Percentiles rank a stretch among this genome's conserved stretches.
These are phyloP conservation scores for Parazoanthus darwini DNA, from an alignment of 92 coral and sea anemone genomes.

Conservation along the genomic window DNA sequence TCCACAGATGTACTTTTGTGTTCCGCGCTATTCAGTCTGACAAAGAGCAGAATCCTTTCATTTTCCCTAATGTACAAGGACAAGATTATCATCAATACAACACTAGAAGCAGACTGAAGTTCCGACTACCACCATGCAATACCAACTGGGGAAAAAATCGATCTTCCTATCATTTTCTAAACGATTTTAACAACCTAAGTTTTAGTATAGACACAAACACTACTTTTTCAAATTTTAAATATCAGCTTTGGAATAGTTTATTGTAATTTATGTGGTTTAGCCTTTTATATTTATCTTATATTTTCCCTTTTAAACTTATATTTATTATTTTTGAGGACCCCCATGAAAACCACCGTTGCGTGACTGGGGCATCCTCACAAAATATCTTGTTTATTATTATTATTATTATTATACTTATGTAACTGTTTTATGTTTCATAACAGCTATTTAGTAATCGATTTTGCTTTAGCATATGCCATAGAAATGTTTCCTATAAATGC, in stretches of 20 bases:
- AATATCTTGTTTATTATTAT: no score
- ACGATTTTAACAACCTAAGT: constrained; percentile 11
- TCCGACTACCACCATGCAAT: not conserved
- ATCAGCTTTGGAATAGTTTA: constrained; percentile 21
- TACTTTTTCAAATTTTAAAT: constrained; percentile 16
- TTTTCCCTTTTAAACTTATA: no score
- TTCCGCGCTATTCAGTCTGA: constrained; percentile 22
- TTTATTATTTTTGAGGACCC: no score
- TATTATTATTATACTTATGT: no score
- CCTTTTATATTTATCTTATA: not conserved
- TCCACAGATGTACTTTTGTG: constrained; percentile 35
- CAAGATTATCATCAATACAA: constrained; percentile 2
- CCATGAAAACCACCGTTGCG: no score
- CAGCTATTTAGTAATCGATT: no score
- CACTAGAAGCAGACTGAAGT: constrained; percentile 5
- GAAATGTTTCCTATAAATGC: no score
- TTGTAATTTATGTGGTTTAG: constrained; percentile 2
- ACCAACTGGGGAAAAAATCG: not conserved
- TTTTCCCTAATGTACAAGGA: not conserved
- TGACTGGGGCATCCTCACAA: no score
- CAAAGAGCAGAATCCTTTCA: not conserved
- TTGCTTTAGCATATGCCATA: no score
- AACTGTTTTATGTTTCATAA: no score
- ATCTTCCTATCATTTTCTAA: constrained; percentile 2
- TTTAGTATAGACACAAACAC: constrained; percentile 19